Evolutionary conservation across 64 coral and sea anemone species (phyloP).

Genomic region (Hydrozoanthus tunicans): DNA sequence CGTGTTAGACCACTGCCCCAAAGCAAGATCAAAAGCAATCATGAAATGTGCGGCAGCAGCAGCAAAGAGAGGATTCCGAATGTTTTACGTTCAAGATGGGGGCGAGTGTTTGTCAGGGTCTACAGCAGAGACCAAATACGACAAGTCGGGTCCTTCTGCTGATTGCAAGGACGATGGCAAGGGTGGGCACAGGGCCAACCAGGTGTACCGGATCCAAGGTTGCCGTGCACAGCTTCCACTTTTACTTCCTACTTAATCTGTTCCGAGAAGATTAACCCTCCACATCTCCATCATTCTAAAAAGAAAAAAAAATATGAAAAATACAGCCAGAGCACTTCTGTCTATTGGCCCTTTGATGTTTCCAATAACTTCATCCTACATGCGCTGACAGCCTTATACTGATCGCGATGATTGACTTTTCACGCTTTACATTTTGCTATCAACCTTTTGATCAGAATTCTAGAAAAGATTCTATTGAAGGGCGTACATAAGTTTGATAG

Average conservation of each 20-base stretch:
- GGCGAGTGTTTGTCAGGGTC: slow-evolving; percentile 68
- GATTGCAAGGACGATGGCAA: neutral
- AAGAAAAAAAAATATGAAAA: too few relatives aligned
- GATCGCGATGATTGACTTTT: too few relatives aligned
- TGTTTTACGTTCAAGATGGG: slow-evolving; percentile 67
- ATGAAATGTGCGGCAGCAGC: slow-evolving; percentile 67
- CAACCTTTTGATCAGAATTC: too few relatives aligned
- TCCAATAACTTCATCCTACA: too few relatives aligned
- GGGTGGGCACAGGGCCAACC: neutral
- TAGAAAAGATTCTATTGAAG: too few relatives aligned
- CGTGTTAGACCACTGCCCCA: slow-evolving; percentile 48
- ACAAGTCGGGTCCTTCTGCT: slow-evolving; percentile 38
- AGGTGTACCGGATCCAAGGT: neutral
- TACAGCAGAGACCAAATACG: slow-evolving; percentile 53
- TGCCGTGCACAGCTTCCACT: neutral
- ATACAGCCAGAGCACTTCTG: too few relatives aligned
- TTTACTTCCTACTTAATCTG: neutral
- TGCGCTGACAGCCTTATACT: too few relatives aligned
- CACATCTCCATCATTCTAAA: too few relatives aligned
- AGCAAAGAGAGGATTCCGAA: slow-evolving; percentile 55
- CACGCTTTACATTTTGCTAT: too few relatives aligned
- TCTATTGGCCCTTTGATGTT: too few relatives aligned
- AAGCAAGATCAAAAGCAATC: slow-evolving; percentile 41
- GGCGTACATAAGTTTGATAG: too few relatives aligned
- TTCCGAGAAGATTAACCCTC: too few relatives aligned